Evolutionary conservation across 2,797 vertebrate genomes (phyloP), one percentile per base, ranked within the genome.

Genomic region (Odontamblyopus rebecca): DNA sequence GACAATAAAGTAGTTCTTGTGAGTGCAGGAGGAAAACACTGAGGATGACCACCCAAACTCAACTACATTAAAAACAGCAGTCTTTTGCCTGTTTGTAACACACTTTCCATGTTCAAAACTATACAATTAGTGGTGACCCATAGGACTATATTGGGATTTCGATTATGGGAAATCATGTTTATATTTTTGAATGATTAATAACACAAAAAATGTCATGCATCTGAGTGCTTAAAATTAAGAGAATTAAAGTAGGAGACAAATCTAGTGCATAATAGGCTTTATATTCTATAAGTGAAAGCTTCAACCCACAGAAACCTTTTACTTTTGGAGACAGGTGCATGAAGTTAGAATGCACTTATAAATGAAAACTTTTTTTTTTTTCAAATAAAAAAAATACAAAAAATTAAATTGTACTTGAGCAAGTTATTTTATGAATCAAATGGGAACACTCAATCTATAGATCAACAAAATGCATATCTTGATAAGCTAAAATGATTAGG

Each of bases 11-110:
- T n/a, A 18, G 41, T n/a, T 2, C 50, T 32, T 12, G 8, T n/a
- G 50, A 9, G 4, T 12, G 50, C 8, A 67, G 19, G 51, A 19
- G 48, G 29, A 53, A 54, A 57, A 4, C 23, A 38, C 54, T 38
- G 29, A 68, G 53, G 32, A 54, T 13, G 15, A 68, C n/a, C 67
- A 57, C 53, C 67, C 30, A 68, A 57, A 68, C 67, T 68, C 51
- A 56, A 26, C 53, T 32, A 30, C 19, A 35, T 68, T 68, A 68
- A 56, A 68, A 12, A 23, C 53, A 38, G 67, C 67, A 38, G 51
- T 32, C 67, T 68, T 68, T 68, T 68, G n/a, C 30, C 12, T 41
- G n/a, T 57, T 57, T 35, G 67, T 53, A 56, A 48, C 1, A 65
- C 23, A 50, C 41, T 65, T 41, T 26, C 41, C 41, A 44, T 44